Percentiles rank a stretch among this genome's conserved stretches.
Conservation (phyloP, 2,888 invertebrate species). For the Hydrotaea diabolus region DNA sequence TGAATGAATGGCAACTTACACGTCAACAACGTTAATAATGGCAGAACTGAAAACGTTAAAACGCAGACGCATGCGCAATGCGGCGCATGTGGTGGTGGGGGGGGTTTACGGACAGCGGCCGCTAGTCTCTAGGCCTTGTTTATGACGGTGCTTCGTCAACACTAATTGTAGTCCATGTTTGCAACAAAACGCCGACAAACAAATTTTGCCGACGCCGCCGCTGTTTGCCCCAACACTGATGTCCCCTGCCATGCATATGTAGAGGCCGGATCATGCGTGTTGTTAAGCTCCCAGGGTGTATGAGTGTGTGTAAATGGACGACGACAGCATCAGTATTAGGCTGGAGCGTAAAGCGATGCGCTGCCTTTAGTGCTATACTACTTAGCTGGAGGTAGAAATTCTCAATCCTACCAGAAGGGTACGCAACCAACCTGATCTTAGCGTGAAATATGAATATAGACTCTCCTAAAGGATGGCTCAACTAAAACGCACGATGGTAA, state of each 20-base stretch:
- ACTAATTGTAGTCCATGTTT: constrained; percentile 62
- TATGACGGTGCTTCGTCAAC: constrained; percentile 58
- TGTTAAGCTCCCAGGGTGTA: constrained; percentile 21
- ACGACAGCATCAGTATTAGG: no score
- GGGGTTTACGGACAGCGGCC: constrained; percentile 31
- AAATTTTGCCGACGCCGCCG: constrained; percentile 48
- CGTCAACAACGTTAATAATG: constrained; percentile 55
- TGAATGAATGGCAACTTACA: constrained; percentile 52
- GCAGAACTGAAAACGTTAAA: constrained; percentile 33
- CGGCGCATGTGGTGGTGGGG: neutral
- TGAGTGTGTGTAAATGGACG: neutral
- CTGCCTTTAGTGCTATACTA: no score
- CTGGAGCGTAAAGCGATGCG: no score
- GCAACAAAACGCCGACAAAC: constrained; percentile 61
- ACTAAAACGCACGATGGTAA: no score
- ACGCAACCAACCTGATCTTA: no score
- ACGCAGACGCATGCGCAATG: neutral
- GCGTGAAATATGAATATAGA: no score
- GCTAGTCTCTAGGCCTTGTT: constrained; percentile 65
- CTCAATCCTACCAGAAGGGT: no score
- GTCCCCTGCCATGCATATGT: constrained; percentile 10
- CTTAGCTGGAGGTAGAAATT: no score
- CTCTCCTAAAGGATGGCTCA: no score
- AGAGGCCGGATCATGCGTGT: constrained; percentile 55
- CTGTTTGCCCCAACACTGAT: neutral